These are phyloP conservation scores for Amaurobius ferox DNA, from an alignment of 2,888 invertebrate genomes.

Conservation along the genomic window DNA sequence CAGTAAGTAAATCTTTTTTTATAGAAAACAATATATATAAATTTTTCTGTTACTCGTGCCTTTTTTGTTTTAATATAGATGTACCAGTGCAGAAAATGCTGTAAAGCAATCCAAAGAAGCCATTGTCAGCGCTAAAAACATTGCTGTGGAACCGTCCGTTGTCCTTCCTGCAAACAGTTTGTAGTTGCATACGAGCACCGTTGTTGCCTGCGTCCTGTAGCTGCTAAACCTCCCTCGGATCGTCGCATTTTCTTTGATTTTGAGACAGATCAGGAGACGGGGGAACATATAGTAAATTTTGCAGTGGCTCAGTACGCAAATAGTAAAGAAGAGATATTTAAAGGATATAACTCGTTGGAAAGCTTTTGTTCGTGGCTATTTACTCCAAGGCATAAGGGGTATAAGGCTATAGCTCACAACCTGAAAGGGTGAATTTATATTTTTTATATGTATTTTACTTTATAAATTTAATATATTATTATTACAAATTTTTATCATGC, in stretches of 20 bases:
- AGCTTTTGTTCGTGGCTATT: constrained; percentile 25
- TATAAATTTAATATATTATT: too few relatives aligned
- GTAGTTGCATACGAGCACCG: not conserved
- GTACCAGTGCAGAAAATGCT: constrained; percentile 28
- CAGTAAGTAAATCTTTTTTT: not conserved
- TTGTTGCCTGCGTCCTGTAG: not conserved
- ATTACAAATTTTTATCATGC: too few relatives aligned
- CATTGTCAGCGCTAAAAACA: not conserved
- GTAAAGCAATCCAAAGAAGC: not conserved
- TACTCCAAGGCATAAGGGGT: not conserved
- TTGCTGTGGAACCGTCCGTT: not conserved
- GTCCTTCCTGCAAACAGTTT: not conserved
- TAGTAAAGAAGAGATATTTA: constrained; percentile 8
- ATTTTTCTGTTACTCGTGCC: not conserved
- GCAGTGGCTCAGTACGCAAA: constrained; percentile 4
- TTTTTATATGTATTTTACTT: not conserved
- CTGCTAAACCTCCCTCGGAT: not conserved
- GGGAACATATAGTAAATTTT: constrained; percentile 45
- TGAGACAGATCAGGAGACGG: constrained; percentile 24
- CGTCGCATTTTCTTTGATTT: constrained; percentile 28
- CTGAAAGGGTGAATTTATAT: constrained; percentile 21
- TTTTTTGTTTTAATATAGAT: not conserved
- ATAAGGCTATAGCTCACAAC: constrained; percentile 25
- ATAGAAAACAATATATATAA: not conserved
- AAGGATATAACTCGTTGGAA: not conserved